phyloP scores from a whole-genome alignment of 1,140 invertebrate species.

The Drosophila sulfurigaster region DNA sequence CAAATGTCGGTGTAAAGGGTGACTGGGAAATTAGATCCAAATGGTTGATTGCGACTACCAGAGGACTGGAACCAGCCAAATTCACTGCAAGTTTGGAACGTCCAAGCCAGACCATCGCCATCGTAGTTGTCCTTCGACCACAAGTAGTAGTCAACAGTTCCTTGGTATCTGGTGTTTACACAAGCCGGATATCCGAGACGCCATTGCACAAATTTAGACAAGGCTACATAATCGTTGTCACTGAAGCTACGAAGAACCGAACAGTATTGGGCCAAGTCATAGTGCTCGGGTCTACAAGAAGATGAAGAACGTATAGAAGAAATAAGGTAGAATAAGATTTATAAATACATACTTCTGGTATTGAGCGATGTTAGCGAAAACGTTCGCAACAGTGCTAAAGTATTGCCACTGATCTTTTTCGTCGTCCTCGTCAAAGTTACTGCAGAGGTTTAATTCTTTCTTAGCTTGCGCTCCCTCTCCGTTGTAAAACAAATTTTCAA shows the following conservation, averaged over 20 bases:
- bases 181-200: slow-evolving; percentile 44
- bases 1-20: slow-evolving; percentile 88
- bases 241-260: slow-evolving; percentile 49
- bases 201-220: slow-evolving; percentile 61
- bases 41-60: slow-evolving; percentile 87
- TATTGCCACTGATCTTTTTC: slow-evolving; percentile 72
- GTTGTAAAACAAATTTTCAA: slow-evolving; percentile 78
- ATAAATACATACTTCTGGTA: slow-evolving; percentile 70
- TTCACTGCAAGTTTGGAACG: slow-evolving; percentile 90
- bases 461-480: slow-evolving; percentile 59
- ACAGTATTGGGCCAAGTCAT: slow-evolving; percentile 53
- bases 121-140: slow-evolving; percentile 57
- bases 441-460: slow-evolving; percentile 80
- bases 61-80: slow-evolving; percentile 91
- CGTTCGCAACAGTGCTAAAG: slow-evolving; percentile 73
- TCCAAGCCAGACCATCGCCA: slow-evolving; percentile 85
- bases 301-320: not conserved
- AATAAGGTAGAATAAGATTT: too few species aligned
- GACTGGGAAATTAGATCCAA: slow-evolving; percentile 87
- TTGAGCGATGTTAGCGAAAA: slow-evolving; percentile 75
- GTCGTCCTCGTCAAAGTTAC: slow-evolving; percentile 59
- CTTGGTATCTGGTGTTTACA: slow-evolving; percentile 53
- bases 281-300: slow-evolving; percentile 45
- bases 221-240: slow-evolving; percentile 61
- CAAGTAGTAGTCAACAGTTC: slow-evolving; percentile 57